Conservation (phyloP, 2,113 vertebrate species). For the Sclerurus mexicanus region DNA sequence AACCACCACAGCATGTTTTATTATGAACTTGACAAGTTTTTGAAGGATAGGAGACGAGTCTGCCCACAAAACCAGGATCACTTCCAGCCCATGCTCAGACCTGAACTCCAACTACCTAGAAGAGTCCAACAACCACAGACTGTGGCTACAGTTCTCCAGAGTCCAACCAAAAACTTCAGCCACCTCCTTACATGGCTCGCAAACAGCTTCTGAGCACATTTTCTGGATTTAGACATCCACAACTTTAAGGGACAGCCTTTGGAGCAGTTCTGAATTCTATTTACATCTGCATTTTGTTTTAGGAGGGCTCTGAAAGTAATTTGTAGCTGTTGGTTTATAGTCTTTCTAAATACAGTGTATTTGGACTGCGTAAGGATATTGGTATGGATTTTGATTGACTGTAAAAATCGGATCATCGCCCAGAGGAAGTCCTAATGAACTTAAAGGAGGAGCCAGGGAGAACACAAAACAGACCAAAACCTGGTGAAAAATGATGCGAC, state of each 20-base stretch:
- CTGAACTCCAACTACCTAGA: neutral
- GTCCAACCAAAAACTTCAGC: neutral
- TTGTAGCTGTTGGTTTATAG: conserved; percentile 30
- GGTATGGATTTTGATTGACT: conserved; percentile 48
- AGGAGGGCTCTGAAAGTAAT: conserved; percentile 41
- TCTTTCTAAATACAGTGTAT: neutral
- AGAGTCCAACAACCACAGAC: neutral
- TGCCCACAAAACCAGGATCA: neutral
- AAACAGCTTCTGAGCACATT: neutral
- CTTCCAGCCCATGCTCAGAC: neutral
- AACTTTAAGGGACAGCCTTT: neutral
- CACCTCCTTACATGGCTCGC: neutral
- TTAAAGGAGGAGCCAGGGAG: neutral
- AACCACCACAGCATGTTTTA: neutral
- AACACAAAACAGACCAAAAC: neutral
- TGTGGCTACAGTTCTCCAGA: neutral
- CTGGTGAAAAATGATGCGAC: neutral
- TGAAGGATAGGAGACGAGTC: neutral
- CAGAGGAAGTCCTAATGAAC: conserved; percentile 37
- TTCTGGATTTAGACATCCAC: neutral
- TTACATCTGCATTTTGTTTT: conserved; percentile 48
- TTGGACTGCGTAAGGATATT: neutral
- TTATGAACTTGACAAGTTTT: neutral
- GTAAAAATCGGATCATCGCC: conserved; percentile 32
- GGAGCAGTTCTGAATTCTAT: neutral